These are phyloP conservation scores for mouse (Mus musculus) DNA, from an alignment of 2,113 vertebrate species.

Conservation along the genomic window DNA sequence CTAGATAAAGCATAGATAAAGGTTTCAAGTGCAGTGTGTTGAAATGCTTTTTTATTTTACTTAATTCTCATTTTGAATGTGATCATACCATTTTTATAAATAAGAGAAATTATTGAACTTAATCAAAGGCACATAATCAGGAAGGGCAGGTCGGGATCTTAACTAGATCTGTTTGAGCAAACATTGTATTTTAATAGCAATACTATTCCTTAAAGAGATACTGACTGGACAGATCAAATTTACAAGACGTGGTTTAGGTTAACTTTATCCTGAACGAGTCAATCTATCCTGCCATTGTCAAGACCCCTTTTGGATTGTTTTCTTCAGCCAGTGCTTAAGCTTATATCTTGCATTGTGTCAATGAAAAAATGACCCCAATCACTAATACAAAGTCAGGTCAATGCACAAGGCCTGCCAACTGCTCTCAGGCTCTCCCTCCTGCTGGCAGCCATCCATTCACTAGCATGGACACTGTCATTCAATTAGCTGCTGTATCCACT, in stretches of 20 bases:
- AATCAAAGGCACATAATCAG: constrained; percentile 1
- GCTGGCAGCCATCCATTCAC: constrained; percentile 13
- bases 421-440: neutral
- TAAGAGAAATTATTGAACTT: neutral
- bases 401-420: constrained; percentile 1
- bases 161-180: neutral
- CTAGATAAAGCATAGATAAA: neutral
- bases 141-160: neutral
- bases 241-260: neutral
- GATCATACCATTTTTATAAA: constrained; percentile 27
- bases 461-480: neutral
- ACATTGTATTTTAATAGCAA: neutral
- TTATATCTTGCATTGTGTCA: neutral
- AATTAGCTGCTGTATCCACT: neutral
- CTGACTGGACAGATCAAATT: neutral
- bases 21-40: neutral
- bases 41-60: neutral
- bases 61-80: constrained; percentile 55
- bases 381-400: constrained; percentile 43
- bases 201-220: neutral
- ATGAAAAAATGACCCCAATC: neutral
- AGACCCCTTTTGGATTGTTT: neutral
- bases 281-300: constrained; percentile 10
- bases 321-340: neutral
- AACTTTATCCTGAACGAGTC: constrained; percentile 15